phyloP scores from a whole-genome alignment of 2,113 vertebrate genomes.

The Thermophis baileyi region DNA sequence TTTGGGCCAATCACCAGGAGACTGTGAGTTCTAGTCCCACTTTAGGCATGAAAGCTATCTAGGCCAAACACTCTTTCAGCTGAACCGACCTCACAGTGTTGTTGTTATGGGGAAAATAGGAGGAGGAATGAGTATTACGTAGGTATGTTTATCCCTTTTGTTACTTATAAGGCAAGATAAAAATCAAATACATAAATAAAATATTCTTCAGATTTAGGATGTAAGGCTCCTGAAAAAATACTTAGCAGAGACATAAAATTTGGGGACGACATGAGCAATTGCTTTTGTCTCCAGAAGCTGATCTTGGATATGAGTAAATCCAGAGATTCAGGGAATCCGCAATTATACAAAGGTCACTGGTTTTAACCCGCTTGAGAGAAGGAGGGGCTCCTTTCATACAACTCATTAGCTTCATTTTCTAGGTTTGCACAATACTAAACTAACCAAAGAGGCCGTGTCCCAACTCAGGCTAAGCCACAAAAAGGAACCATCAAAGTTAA shows the following conservation, averaged over 20 bases:
- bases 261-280: background rate
- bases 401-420: background rate
- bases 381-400: background rate
- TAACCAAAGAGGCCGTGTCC: background rate
- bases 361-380: background rate
- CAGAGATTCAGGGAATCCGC: background rate
- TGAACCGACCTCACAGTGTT: background rate
- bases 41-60: background rate
- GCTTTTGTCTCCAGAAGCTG: background rate
- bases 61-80: background rate
- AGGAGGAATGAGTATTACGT: too few relatives aligned
- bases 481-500: background rate
- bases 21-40: too few relatives aligned
- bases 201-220: rapidly evolving
- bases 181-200: too few relatives aligned
- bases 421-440: background rate
- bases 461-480: background rate
- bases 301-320: background rate
- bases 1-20: too few relatives aligned
- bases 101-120: too few relatives aligned
- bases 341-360: background rate
- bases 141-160: too few relatives aligned
- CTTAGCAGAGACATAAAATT: rapidly evolving
- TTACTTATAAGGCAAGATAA: too few relatives aligned
- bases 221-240: rapidly evolving